phyloP scores from a whole-genome alignment of 2,888 invertebrate genomes.

The Thecophora atra region DNA sequence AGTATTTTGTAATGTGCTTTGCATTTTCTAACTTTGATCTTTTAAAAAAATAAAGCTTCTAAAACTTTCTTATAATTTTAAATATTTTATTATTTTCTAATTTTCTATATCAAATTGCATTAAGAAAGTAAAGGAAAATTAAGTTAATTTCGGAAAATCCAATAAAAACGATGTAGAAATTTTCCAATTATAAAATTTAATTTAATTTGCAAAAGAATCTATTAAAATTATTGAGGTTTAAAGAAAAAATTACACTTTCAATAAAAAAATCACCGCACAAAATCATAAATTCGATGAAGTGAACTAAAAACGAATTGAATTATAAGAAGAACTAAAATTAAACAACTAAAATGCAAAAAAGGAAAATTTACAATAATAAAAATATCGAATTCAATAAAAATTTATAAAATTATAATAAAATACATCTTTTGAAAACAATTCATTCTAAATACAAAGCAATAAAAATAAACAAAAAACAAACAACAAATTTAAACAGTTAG shows the following conservation, averaged over 20 bases:
- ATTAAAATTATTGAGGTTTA: background rate
- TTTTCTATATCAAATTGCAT: background rate
- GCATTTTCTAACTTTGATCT: too few species aligned
- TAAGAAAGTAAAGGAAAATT: background rate
- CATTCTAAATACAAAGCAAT: background rate
- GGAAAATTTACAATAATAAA: background rate
- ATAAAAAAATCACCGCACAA: background rate
- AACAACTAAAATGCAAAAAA: background rate
- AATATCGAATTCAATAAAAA: background rate
- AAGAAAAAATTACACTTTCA: background rate
- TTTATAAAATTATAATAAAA: background rate
- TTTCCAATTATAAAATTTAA: background rate
- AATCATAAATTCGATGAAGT: background rate
- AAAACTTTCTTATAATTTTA: too few species aligned
- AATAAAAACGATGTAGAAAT: background rate
- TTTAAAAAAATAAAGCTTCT: too few species aligned
- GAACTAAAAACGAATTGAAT: background rate
- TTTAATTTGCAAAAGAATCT: conserved; percentile 7
- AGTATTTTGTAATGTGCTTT: too few species aligned
- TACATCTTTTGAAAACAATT: background rate
- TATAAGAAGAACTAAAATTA: background rate
- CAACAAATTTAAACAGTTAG: conserved; percentile 23
- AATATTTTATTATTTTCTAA: too few species aligned
- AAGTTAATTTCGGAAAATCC: background rate
- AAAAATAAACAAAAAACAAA: background rate